These are phyloP conservation scores for Enteromius treurensis DNA, from an alignment of 2,797 vertebrate genomes.

Conservation along the genomic window DNA sequence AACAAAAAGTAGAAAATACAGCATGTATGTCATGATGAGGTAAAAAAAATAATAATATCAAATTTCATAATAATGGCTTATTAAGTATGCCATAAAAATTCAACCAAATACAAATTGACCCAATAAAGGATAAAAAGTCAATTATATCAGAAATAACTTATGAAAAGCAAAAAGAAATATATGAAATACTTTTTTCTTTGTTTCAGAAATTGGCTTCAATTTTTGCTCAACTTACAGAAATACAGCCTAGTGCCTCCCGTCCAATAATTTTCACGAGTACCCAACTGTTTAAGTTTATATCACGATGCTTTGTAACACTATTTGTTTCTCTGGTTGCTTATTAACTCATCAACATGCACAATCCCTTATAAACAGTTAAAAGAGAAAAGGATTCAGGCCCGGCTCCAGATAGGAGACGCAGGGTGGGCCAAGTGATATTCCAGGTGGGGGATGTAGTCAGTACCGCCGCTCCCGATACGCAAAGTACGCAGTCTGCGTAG, in stretches of 20 bases:
- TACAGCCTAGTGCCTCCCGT: slow-evolving; percentile 3
- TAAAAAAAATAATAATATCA: too few relatives aligned
- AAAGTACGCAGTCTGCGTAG: too few relatives aligned
- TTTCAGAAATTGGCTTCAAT: neutral
- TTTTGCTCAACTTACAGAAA: neutral
- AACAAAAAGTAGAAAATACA: neutral
- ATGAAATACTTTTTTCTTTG: neutral
- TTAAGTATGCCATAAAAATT: neutral
- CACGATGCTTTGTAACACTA: slow-evolving; percentile 60
- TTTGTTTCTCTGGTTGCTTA: slow-evolving; percentile 55
- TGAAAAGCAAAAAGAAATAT: too few relatives aligned
- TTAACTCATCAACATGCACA: slow-evolving; percentile 54
- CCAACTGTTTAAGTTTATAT: slow-evolving; percentile 65
- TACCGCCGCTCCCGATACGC: too few relatives aligned
- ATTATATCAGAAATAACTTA: neutral
- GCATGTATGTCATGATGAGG: neutral
- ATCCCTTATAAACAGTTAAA: slow-evolving; percentile 34
- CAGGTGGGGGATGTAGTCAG: too few relatives aligned
- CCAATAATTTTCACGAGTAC: slow-evolving; percentile 20
- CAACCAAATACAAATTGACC: neutral
- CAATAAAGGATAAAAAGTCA: neutral
- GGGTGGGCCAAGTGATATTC: too few relatives aligned
- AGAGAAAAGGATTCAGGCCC: slow-evolving; percentile 38
- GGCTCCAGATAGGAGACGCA: too few relatives aligned
- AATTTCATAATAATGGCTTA: neutral